Conservation (phyloP, 2,888 invertebrate species). For the Eucriotettix oculatus region DNA sequence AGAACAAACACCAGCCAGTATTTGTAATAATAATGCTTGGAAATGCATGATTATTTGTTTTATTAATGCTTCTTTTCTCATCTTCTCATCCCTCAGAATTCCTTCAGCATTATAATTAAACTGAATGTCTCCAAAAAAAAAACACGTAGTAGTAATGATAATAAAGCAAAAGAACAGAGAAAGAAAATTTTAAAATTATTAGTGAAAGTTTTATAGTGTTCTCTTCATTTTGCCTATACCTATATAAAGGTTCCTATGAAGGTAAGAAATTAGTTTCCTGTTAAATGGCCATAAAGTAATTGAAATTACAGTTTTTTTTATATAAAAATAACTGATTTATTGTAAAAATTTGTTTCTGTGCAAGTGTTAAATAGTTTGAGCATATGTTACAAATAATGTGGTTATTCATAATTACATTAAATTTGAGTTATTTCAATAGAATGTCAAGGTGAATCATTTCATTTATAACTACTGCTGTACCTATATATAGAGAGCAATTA, state of each 20-base stretch:
- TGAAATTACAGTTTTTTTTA: too few relatives aligned
- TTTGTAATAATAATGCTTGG: constrained; percentile 76
- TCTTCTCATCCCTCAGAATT: constrained; percentile 18
- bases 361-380: too few relatives aligned
- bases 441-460: too few relatives aligned
- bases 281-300: neutral
- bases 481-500: too few relatives aligned
- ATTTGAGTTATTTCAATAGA: too few relatives aligned
- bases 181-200: constrained; percentile 1
- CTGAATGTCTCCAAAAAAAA: neutral
- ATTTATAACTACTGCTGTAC: too few relatives aligned
- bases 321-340: too few relatives aligned
- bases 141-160: neutral
- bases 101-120: constrained; percentile 11
- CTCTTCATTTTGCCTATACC: constrained; percentile 8
- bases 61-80: constrained; percentile 36
- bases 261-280: constrained; percentile 9
- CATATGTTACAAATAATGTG: too few relatives aligned
- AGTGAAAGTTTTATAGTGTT: constrained; percentile 10
- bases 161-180: constrained; percentile 1
- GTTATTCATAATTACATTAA: too few relatives aligned
- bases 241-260: constrained; percentile 8
- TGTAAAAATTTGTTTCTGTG: too few relatives aligned
- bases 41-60: constrained; percentile 77
- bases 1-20: constrained; percentile 42